These are phyloP conservation scores for Cryptocephalus moraei DNA, from an alignment of 2,888 invertebrate species.

Conservation along the genomic window DNA sequence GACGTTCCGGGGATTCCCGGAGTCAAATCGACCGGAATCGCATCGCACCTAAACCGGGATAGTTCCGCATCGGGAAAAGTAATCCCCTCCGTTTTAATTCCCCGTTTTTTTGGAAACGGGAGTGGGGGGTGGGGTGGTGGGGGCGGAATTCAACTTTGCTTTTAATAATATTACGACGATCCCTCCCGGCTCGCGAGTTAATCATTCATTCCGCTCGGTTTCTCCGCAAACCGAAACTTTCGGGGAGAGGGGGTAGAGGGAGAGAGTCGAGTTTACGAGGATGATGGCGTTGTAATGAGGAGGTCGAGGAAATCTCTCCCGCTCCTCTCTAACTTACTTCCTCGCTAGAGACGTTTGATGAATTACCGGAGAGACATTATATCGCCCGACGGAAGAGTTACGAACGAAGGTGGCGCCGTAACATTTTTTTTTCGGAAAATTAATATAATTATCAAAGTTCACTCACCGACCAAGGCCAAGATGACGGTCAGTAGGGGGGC, in stretches of 20 bases:
- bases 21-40: background rate
- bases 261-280: too few relatives aligned
- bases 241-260: too few relatives aligned
- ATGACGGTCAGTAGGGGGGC: constrained; percentile 96
- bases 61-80: background rate
- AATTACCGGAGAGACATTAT: too few relatives aligned
- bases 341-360: too few relatives aligned
- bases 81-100: background rate
- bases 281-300: too few relatives aligned
- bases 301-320: too few relatives aligned
- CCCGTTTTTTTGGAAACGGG: background rate
- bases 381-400: too few relatives aligned
- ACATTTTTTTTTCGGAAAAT: too few relatives aligned
- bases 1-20: background rate
- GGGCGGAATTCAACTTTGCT: constrained; percentile 15
- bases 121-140: background rate
- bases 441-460: too few relatives aligned
- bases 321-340: too few relatives aligned
- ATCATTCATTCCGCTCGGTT: constrained; percentile 5
- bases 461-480: constrained; percentile 94
- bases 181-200: constrained; percentile 5
- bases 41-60: constrained; percentile 1
- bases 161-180: constrained; percentile 14
- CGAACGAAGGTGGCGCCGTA: too few relatives aligned
- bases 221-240: too few relatives aligned